These are phyloP conservation scores for Mythimna albipuncta DNA, from an alignment of 2,888 invertebrate species.

Conservation along the genomic window DNA sequence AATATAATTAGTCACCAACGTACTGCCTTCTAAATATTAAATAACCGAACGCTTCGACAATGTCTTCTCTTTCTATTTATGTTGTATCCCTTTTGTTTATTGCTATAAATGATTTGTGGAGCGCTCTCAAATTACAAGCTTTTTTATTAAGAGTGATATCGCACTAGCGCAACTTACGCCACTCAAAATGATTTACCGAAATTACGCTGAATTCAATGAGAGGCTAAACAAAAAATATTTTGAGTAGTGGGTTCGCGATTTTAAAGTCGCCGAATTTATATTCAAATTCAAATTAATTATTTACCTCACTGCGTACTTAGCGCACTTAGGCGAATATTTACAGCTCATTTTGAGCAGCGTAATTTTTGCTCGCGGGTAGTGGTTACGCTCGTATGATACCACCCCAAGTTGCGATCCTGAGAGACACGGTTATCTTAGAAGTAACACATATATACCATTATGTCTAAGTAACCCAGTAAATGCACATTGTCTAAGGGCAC, in stretches of 20 bases:
- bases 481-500: constrained; percentile 59
- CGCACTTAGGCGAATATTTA: background rate
- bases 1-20: constrained; percentile 6
- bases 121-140: background rate
- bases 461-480: constrained; percentile 45
- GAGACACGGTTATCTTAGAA: constrained; percentile 40
- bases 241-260: background rate
- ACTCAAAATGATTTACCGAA: constrained; percentile 19
- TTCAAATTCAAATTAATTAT: background rate
- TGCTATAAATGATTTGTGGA: constrained; percentile 3
- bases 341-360: constrained; percentile 1
- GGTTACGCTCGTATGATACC: background rate
- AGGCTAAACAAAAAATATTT: background rate
- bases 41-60: constrained; percentile 28
- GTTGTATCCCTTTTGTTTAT: constrained; percentile 25
- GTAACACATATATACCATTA: constrained; percentile 38
- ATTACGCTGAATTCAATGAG: background rate
- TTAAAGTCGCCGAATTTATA: background rate
- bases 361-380: background rate
- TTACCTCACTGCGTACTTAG: no score
- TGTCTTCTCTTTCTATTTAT: constrained; percentile 24
- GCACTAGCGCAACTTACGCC: background rate
- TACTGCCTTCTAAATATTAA: constrained; percentile 32
- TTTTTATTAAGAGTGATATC: background rate
- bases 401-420: constrained; percentile 42